phyloP scores from a whole-genome alignment of 2,888 invertebrate genomes.

The Capitulum mitella region DNA sequence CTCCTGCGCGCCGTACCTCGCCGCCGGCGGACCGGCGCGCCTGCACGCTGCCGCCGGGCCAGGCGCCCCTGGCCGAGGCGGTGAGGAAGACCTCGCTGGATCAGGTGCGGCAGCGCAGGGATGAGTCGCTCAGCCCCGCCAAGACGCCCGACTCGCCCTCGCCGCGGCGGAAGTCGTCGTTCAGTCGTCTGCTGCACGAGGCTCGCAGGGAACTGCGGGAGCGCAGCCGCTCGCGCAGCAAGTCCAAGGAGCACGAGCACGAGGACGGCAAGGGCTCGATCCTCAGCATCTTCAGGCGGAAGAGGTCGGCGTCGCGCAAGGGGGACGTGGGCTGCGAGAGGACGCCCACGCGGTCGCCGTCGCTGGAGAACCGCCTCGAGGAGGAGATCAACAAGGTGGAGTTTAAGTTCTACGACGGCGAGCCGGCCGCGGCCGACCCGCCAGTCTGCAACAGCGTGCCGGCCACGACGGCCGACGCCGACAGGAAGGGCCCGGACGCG shows the following conservation, averaged over 20 bases:
- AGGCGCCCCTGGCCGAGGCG: neutral
- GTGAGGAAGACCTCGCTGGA: neutral
- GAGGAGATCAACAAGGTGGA: neutral
- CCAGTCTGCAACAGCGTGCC: neutral
- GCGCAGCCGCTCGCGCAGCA: constrained; percentile 52
- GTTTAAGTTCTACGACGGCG: constrained; percentile 2
- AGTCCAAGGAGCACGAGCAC: neutral
- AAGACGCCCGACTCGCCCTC: neutral
- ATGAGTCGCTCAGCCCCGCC: neutral
- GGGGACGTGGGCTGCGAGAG: neutral
- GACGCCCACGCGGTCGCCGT: neutral
- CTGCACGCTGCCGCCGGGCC: neutral
- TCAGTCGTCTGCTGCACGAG: constrained; percentile 43
- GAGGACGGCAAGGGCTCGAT: neutral
- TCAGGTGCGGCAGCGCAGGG: neutral
- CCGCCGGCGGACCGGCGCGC: neutral
- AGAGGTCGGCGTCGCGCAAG: neutral
- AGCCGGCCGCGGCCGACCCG: neutral
- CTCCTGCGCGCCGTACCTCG: neutral
- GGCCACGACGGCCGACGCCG: neutral
- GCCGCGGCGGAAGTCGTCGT: constrained; percentile 16
- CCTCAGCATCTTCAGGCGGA: neutral
- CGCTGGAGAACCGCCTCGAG: neutral
- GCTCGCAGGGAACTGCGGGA: constrained; percentile 42
- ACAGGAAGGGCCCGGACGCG: neutral